phyloP scores from a whole-genome alignment of 2,113 vertebrate species.

The Dermatemys mawii region DNA sequence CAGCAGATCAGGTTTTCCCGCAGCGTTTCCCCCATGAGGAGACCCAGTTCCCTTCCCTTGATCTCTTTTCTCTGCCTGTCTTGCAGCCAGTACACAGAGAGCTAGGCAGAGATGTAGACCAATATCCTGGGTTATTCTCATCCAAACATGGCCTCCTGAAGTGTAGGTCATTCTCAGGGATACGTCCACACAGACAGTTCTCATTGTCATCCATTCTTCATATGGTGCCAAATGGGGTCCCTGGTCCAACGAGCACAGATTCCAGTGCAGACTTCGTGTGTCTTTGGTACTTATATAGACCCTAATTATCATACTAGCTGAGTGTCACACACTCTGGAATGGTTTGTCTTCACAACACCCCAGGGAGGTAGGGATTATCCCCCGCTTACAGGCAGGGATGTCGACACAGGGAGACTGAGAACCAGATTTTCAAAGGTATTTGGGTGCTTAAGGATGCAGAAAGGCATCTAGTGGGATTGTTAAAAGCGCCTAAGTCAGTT shows the following conservation, averaged over 20 bases:
- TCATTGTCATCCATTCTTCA: neutral
- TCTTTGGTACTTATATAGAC: neutral
- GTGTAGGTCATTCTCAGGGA: neutral
- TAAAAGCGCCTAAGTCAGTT: neutral
- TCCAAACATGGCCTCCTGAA: accelerated
- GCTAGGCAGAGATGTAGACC: neutral
- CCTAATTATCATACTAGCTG: neutral
- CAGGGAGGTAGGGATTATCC: too few relatives aligned
- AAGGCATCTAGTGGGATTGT: neutral
- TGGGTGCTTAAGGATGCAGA: neutral
- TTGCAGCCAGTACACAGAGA: neutral
- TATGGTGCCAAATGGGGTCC: neutral
- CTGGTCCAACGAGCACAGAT: neutral
- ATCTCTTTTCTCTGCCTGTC: neutral
- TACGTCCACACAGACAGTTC: accelerated
- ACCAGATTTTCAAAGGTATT: neutral
- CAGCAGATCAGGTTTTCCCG: neutral
- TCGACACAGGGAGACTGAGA: neutral
- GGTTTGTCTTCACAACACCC: neutral
- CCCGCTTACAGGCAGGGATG: neutral
- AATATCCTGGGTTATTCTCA: accelerated
- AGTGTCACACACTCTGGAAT: neutral
- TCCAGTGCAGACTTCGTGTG: neutral
- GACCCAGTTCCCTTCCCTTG: neutral
- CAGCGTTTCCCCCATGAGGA: neutral